Percentiles rank a stretch among this genome's conserved stretches.
These are phyloP conservation scores for Pterocles orientalis DNA, from an alignment of 2,113 vertebrate genomes.

Conservation along the genomic window DNA sequence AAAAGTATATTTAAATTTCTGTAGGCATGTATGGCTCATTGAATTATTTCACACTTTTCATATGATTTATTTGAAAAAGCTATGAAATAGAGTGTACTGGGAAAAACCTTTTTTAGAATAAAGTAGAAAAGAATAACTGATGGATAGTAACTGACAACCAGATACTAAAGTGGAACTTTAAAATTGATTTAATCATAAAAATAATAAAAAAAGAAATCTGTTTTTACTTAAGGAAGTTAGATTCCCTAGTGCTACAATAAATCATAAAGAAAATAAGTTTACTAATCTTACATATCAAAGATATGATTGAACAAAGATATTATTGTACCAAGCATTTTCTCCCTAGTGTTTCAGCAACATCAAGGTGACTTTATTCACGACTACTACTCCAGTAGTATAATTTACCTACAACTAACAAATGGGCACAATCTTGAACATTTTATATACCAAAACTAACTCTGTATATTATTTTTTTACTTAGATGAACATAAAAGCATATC, in stretches of 20 bases:
- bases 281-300: background rate
- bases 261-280: slow-evolving; percentile 8
- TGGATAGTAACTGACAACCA: slow-evolving; percentile 48
- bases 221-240: background rate
- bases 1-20: slow-evolving; percentile 29
- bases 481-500: background rate
- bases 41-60: slow-evolving; percentile 43
- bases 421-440: background rate
- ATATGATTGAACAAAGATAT: background rate
- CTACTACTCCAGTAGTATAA: background rate
- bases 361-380: background rate
- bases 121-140: slow-evolving; percentile 37
- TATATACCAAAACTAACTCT: background rate
- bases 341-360: background rate
- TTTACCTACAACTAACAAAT: background rate
- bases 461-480: background rate
- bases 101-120: slow-evolving; percentile 17
- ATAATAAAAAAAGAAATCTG: background rate
- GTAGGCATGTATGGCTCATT: background rate
- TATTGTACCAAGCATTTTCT: background rate
- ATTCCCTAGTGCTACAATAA: background rate
- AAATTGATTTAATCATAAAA: slow-evolving; percentile 28
- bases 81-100: background rate
- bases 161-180: slow-evolving; percentile 18
- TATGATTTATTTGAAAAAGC: slow-evolving; percentile 21